phyloP scores from a whole-genome alignment of 2,113 vertebrate genomes.

The Myiagra hebetior region DNA sequence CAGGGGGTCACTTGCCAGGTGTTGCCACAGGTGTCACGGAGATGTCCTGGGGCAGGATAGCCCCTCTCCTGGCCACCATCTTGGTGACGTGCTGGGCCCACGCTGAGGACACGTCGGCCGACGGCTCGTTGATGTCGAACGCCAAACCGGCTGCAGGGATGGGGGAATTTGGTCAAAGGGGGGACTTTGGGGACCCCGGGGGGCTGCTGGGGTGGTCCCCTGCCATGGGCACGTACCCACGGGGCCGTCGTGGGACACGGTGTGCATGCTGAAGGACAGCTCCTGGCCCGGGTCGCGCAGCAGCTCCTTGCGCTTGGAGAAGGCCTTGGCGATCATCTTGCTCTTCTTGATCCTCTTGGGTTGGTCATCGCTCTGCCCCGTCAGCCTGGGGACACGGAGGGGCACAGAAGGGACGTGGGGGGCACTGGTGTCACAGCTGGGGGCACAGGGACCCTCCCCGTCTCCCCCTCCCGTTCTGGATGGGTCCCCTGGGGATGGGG shows the following conservation, averaged over 20 bases:
- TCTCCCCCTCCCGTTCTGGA: neutral
- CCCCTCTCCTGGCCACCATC: constrained; percentile 96
- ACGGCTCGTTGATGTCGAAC: constrained; percentile 92
- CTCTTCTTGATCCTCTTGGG: constrained; percentile 98
- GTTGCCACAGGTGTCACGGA: constrained; percentile 91
- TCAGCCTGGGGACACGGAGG: constrained; percentile 72
- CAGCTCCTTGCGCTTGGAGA: constrained; percentile 92
- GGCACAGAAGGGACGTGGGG: neutral
- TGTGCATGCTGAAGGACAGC: constrained; percentile 96
- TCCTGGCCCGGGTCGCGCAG: constrained; percentile 91
- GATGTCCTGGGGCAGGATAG: constrained; percentile 94
- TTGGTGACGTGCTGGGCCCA: constrained; percentile 98
- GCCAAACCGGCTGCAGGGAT: constrained; percentile 83
- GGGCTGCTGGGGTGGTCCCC: rapidly evolving
- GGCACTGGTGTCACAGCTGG: neutral
- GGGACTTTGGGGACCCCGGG: rapidly evolving
- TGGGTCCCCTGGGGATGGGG: neutral
- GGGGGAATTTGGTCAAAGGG: neutral
- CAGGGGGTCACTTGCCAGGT: constrained; percentile 73
- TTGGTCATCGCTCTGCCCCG: constrained; percentile 90
- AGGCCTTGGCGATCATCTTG: constrained; percentile 99
- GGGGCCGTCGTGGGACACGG: constrained; percentile 91
- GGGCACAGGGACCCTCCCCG: neutral
- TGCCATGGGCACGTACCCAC: constrained; percentile 74
- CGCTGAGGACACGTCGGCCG: constrained; percentile 90